Evolutionary conservation across 2,797 vertebrate species (phyloP), one percentile per base, ranked within the genome.

Genomic region (Hemitrygon akajei): DNA sequence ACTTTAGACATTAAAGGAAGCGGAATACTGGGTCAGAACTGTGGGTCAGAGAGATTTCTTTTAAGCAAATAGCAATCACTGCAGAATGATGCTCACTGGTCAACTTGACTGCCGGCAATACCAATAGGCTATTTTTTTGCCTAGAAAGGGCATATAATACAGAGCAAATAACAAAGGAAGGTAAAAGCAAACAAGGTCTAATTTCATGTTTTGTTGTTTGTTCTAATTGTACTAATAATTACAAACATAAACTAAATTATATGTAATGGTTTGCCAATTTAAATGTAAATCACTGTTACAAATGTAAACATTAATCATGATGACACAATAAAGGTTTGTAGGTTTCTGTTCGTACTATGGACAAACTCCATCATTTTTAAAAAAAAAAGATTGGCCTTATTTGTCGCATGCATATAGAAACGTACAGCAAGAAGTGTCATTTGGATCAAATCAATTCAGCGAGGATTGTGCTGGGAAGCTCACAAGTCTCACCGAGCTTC

Each of bases 1-100:
- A 94, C 94, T 94, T 96, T 95, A 94, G 96, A 95, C 94, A 94
- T 96, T 96, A 94, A 94, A 95, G 95, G 95, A 96, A 96, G 94
- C 25, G 22, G 91, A 75, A 93, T 93, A 76, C 71, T 95, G 95
- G 96, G 96, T 96, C 96, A 96, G 95, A 79, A 76, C 56, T n/a
- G n/a, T 56, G 94, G 91, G 77, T 95, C 6, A 94, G 95, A 63
- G 95, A 95, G 95, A 95, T 95, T 96, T 96, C 95, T 96, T 95
- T 95, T 95, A 95, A 96, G 95, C 95, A 97, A 97, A 97, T 95
- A 96, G 95, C 96, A 96, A 96, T 95, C 95, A 95, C 94, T 94
- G 94, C 93, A 94, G 95, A 95, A 81, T 95, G 95, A 96, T 95
- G 95, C 94, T 95, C 95, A 95, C 80, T 95, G 96, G 96, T 95